These are phyloP conservation scores for Timandra comae DNA, from an alignment of 2,888 invertebrate genomes.

Conservation along the genomic window DNA sequence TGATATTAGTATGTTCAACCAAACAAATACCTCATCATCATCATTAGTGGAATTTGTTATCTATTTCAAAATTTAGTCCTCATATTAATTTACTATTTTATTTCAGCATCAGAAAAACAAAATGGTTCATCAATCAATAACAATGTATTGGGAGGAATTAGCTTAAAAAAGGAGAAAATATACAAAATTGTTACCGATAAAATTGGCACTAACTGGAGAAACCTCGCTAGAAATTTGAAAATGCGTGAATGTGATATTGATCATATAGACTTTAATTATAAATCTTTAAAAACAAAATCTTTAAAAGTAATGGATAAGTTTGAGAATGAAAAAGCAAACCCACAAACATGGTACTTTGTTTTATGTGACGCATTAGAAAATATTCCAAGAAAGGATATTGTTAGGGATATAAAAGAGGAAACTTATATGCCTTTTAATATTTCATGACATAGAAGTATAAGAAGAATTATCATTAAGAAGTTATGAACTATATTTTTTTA, in stretches of 20 bases:
- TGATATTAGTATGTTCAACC: too few species aligned
- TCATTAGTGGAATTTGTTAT: too few species aligned
- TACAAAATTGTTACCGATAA: conserved; percentile 44
- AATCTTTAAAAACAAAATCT: conserved; percentile 37
- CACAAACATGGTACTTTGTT: conserved; percentile 53
- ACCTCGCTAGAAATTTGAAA: conserved; percentile 52
- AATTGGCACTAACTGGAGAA: conserved; percentile 57
- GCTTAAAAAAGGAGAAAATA: conserved; percentile 43
- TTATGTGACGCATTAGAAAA: conserved; percentile 58
- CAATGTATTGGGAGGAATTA: conserved; percentile 24
- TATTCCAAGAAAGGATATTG: conserved; percentile 50
- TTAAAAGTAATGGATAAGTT: conserved; percentile 40
- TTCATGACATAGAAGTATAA: too few species aligned
- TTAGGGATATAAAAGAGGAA: conserved; percentile 41
- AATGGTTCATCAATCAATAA: conserved; percentile 13
- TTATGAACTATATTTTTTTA: too few species aligned
- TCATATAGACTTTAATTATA: conserved; percentile 43
- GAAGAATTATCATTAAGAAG: too few species aligned
- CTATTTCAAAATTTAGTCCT: too few species aligned
- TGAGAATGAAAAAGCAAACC: conserved; percentile 41
- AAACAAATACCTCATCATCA: too few species aligned
- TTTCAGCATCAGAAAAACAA: conserved; percentile 27
- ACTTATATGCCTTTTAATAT: too few species aligned
- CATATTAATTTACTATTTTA: too few species aligned
- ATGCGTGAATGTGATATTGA: conserved; percentile 54